Base-by-base conservation (phyloP, 2,888 invertebrate species). In the Drosophila ustulata region DNA sequence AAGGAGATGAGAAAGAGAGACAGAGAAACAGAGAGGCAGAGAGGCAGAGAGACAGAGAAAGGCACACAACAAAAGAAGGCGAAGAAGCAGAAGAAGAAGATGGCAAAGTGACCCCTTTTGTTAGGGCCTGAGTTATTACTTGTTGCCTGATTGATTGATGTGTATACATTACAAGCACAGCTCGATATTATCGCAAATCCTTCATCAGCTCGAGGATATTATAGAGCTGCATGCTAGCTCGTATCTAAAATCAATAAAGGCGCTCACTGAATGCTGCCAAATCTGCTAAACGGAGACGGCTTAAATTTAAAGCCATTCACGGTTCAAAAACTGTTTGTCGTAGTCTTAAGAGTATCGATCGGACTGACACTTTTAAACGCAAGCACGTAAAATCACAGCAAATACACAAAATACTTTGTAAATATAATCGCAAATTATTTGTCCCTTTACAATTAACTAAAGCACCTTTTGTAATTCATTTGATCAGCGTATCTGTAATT, bases 111-210 rank as follows among this genome's bases (percentile, higher is more conserved):
- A 75, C 68, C 69, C 69, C 78, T 74, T 69, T 79, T 82, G 71
- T 74, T 71, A 32, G 80, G 66, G 79, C 63, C 86, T 80, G 86
- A 85, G 86, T 82, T 85, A 80, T 85, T 83, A 82, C 87, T 82
- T 82, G 81, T 82, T 82, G 81, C 81, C 82, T 87, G 87, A 82
- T 84, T 82, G 81, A 82, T 82, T 81, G 81, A 82, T 78, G 82
- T 82, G 65, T 68, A 78, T 78, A 69, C 66, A 87, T 76, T 71
- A 59, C 53, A 61, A 59, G 11, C 66, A 56, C 34, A 58, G 62
- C 52, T 62, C 59, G 66, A 80, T 67, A 78, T 68, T 51, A 74
- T 78, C 59, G 57, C 55, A 74, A 73, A 58, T 61, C 64, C 78
- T 62, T 47, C 26, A 30, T 47, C 34, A 65, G 39, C 57, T 75